Base-by-base conservation (phyloP, 2,113 vertebrate genomes). In the Lophotis ruficrista region DNA sequence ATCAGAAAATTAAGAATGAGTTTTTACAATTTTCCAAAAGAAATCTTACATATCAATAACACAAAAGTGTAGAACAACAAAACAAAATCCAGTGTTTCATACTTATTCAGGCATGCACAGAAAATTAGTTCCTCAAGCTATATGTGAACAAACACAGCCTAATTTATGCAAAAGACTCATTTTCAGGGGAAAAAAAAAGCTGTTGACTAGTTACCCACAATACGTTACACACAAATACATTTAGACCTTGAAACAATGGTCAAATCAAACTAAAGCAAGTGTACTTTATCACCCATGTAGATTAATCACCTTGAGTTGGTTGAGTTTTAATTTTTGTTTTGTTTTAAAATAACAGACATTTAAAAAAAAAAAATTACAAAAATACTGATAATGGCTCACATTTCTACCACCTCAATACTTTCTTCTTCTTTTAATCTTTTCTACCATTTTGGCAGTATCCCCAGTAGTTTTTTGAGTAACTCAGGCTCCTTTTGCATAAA, bases 371-470 rank as follows among this genome's bases (percentile, higher is more conserved):
- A 13, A 87, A 91, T 8, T 91, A 96, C 50, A 95, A 94, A 97
- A 98, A 98, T 95, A 98, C 96, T 97, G 95, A 94, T 79, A 97
- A 84, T 28, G 83, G 84, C 72, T 97, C 89, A 95, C 56, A 92
- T 80, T 84, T 75, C 72, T 89, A 72, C 14, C 33, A 28, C 15
- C 37, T 77, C 37, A 85, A 65, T 43, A 43, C 9, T 78, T 61
- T 51, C 5, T 16, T 86, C n/a, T 41, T 93, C 31, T 92, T 90
- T 66, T 23, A 53, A 83, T 6, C 19, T 83, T n/a, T 81, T 77
- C 23, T 85, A 77, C 10, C 4, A 68, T 16, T 9, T 86, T 2
- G 24, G 30, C 24, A 90, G 38, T 90, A 91, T 70, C 53, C 38
- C 76, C 90, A 83, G 12, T 51, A 92, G 15, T 43, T 92, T 89